Percentiles rank a stretch among this genome's conserved stretches.
These are phyloP conservation scores for Oscheius sp. DNA, from an alignment of 1,140 invertebrate species.

Conservation along the genomic window DNA sequence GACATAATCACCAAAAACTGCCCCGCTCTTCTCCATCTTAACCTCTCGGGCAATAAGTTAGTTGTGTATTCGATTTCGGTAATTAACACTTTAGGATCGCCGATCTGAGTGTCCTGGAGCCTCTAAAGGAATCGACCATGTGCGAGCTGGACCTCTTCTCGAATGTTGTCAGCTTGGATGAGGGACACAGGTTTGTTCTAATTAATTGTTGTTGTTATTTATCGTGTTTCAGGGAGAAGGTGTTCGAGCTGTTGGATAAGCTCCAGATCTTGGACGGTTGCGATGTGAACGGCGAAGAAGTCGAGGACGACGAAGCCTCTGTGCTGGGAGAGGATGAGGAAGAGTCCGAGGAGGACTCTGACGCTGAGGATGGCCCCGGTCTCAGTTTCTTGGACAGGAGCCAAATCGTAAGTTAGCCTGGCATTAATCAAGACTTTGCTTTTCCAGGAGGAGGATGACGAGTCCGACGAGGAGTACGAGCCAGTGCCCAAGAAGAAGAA, in stretches of 20 bases:
- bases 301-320: background rate
- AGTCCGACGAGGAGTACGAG: background rate
- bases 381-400: conserved; percentile 1
- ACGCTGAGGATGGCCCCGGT: conserved; percentile 4
- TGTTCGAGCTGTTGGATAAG: background rate
- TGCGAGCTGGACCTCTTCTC: conserved; percentile 3
- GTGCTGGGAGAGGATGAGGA: background rate
- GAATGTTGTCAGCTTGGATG: background rate
- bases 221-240: background rate
- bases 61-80: too few species aligned
- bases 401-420: background rate
- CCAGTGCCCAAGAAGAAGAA: background rate
- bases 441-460: background rate
- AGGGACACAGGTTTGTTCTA: background rate
- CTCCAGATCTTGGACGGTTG: conserved; percentile 10
- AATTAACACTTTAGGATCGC: background rate
- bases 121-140: background rate
- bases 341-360: background rate
- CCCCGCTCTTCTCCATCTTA: conserved; percentile 6
- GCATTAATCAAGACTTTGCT: background rate
- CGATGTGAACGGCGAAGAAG: background rate
- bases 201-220: background rate
- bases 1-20: conserved; percentile 2
- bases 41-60: background rate
- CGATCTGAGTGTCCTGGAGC: background rate